Evolutionary conservation across 2,113 vertebrate genomes (phyloP).

Genomic region (Odocoileus hemionus): DNA sequence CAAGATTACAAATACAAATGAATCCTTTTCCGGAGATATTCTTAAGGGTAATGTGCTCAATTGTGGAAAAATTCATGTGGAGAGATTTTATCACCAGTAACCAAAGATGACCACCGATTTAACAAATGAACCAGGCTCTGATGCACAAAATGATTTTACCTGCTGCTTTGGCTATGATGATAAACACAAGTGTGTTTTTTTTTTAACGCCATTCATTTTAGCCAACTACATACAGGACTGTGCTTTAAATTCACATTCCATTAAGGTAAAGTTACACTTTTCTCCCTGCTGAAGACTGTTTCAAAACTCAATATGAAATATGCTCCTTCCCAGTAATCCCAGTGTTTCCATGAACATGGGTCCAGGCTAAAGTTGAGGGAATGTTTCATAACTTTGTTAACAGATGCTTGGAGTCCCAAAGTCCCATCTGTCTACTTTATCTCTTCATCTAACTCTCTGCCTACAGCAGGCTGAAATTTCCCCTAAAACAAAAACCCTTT

Average conservation of each 20-base stretch:
- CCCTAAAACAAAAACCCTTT: background rate
- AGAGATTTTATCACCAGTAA: conserved; percentile 8
- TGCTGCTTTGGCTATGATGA: background rate
- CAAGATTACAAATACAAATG: background rate
- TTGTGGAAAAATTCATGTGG: background rate
- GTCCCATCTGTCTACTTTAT: background rate
- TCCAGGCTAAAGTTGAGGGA: background rate
- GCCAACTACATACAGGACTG: background rate
- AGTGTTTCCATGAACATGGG: background rate
- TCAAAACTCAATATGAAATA: background rate
- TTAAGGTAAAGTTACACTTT: background rate
- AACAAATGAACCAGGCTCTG: background rate
- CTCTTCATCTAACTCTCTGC: background rate
- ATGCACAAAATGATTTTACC: background rate
- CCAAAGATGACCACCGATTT: background rate
- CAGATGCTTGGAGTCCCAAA: background rate
- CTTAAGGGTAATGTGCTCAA: background rate
- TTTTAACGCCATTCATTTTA: background rate
- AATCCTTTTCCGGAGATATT: background rate
- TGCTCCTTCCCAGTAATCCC: background rate
- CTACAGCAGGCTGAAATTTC: background rate
- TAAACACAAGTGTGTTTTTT: background rate
- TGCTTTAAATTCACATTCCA: background rate
- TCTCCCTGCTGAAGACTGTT: background rate
- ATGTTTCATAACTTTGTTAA: background rate